Evolutionary conservation across 23 tunicate species (phyloP).

Genomic region (Styela plicata): DNA sequence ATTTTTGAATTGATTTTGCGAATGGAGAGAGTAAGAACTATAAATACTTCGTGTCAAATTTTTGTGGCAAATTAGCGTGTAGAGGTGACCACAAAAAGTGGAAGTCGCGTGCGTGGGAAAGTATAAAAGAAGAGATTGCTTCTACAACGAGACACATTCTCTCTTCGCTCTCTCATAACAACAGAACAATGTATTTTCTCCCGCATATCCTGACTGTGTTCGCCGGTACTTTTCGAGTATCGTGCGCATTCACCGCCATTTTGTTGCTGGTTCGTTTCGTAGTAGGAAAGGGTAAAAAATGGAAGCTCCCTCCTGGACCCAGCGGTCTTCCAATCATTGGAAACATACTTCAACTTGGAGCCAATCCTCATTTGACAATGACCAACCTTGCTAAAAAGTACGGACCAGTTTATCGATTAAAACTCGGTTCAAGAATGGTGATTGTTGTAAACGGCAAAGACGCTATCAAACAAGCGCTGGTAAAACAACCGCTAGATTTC

Average conservation of each 20-base stretch:
- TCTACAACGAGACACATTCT: not conserved
- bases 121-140: not conserved
- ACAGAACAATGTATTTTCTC: not conserved
- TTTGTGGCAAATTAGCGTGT: not conserved
- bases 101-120: not conserved
- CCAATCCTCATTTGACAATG: slow-evolving; percentile 45
- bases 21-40: too few species aligned
- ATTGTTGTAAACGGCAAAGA: slow-evolving; percentile 55
- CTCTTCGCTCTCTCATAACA: not conserved
- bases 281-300: slow-evolving; percentile 26
- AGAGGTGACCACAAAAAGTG: not conserved
- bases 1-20: too few species aligned
- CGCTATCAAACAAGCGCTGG: slow-evolving; percentile 49
- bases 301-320: slow-evolving; percentile 32
- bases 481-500: slow-evolving; percentile 35
- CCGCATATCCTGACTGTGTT: not conserved
- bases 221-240: slow-evolving; percentile 23
- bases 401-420: slow-evolving; percentile 47
- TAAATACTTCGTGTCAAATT: too few species aligned
- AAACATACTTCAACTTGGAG: slow-evolving; percentile 40
- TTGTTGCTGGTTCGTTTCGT: not conserved
- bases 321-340: slow-evolving; percentile 61
- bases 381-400: slow-evolving; percentile 55
- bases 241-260: slow-evolving; percentile 3
- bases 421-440: slow-evolving; percentile 52